Evolutionary conservation across 2,113 vertebrate species (phyloP), one percentile per base, ranked within the genome.

Genomic region (Guaruba guarouba): DNA sequence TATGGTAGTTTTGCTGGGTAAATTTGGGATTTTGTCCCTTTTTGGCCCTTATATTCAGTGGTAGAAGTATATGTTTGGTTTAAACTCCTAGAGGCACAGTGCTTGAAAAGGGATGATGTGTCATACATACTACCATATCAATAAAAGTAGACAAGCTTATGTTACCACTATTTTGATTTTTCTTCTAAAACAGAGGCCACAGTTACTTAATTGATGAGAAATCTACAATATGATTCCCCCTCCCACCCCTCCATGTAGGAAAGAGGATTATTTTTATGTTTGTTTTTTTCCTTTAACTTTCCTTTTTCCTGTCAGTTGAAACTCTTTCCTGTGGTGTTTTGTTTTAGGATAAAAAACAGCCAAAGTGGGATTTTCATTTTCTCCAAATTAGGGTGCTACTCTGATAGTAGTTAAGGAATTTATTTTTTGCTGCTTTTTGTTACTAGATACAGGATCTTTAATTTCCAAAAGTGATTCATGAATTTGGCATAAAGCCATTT

Each of bases 361-460:
- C 41, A 44, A 71, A 93, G 15, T 13, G 22, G 23, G 57, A 41
- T 91, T 95, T 82, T 91, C 1, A 17, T 85, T 93, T 90, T 88
- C 63, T 87, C 14, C 51, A 59, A 43, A 74, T 57, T 29, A 43
- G n/a, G 49, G 8, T 74, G 28, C 17, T 89, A 18, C 49, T 94
- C 71, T 93, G 82, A 80, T 94, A 80, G 80, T 66, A 75, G 46
- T 87, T 73, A 37, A 49, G 57, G 35, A 84, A 37, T 93, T 93
- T 89, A 27, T 52, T 82, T 96, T 90, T 23, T 90, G 11, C 43
- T 78, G 17, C 0, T 13, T 76, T 93, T 90, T 90, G 64, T 55
- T 93, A 62, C 49, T 52, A 48, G 84, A 54, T 80, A 44, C 46
- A 48, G 68, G 35, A 70, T 81, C 71, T 92, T 86, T 48, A 70